Evolutionary conservation across 2,113 vertebrate genomes (phyloP).

Genomic region (Ardeotis arabs): DNA sequence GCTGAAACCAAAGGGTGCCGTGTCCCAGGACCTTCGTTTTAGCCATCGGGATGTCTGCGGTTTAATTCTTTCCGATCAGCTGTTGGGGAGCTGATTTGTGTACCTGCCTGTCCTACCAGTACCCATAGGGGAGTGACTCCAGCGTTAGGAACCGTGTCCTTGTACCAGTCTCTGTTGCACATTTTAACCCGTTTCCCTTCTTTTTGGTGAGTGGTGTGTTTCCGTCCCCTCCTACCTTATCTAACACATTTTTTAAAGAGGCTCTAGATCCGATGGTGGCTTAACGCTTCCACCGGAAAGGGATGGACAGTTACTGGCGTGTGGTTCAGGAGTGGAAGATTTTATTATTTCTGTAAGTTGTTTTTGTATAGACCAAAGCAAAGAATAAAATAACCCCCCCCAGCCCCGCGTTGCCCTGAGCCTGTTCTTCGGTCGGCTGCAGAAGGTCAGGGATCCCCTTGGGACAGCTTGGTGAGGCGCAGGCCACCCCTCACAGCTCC

Average conservation of each 20-base stretch:
- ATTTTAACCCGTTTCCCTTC: conserved; percentile 35
- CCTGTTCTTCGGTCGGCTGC: neutral
- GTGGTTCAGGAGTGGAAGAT: conserved; percentile 63
- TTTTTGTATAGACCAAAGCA: conserved; percentile 86
- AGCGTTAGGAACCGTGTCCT: conserved; percentile 56
- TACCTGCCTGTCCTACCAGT: conserved; percentile 34
- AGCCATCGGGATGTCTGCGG: neutral
- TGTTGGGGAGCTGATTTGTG: neutral
- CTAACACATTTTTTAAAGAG: conserved; percentile 51
- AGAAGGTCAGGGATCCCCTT: rapidly evolving
- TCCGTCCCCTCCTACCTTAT: conserved; percentile 14
- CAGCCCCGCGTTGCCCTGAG: conserved; percentile 10
- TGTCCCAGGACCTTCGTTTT: conserved; percentile 20
- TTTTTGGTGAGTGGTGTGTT: conserved; percentile 76
- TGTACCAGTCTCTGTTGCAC: conserved; percentile 70
- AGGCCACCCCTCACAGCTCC: too few relatives aligned
- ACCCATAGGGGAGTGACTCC: conserved; percentile 58
- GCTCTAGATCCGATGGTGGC: conserved; percentile 46
- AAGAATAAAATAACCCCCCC: conserved; percentile 77
- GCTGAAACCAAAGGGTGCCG: neutral
- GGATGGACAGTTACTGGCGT: conserved; percentile 50
- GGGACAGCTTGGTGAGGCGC: neutral
- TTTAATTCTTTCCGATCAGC: conserved; percentile 3
- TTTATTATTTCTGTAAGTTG: conserved; percentile 79
- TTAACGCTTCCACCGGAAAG: conserved; percentile 10